These are phyloP conservation scores for Hecatera dysodea DNA, from an alignment of 2,888 invertebrate species.

Conservation along the genomic window DNA sequence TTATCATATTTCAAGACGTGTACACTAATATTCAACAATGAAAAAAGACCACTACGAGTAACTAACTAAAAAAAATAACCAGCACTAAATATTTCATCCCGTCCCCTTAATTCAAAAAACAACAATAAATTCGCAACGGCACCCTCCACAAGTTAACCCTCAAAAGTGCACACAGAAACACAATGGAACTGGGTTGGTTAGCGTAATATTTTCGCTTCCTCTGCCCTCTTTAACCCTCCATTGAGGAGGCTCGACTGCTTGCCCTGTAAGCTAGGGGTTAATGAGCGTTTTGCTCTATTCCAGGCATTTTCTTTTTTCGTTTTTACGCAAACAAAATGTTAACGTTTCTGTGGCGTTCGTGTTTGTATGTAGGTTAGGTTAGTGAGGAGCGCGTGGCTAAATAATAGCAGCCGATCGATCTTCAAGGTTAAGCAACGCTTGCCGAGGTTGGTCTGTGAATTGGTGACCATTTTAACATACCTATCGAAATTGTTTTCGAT, in stretches of 20 bases:
- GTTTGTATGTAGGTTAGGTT: conserved; percentile 7
- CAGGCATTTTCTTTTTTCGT: conserved; percentile 60
- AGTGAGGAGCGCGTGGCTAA: no score
- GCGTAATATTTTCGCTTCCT: conserved; percentile 69
- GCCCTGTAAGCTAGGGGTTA: conserved; percentile 70
- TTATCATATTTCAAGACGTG: neutral
- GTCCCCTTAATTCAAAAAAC: conserved; percentile 23
- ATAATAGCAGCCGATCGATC: no score
- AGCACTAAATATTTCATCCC: conserved; percentile 4
- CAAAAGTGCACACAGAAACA: conserved; percentile 64
- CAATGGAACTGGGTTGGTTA: conserved; percentile 71
- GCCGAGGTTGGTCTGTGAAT: no score
- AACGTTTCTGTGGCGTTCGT: conserved; percentile 47
- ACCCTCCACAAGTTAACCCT: conserved; percentile 46
- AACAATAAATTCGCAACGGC: conserved; percentile 32
- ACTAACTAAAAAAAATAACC: neutral
- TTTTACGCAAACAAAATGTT: conserved; percentile 66
- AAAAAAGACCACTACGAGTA: neutral
- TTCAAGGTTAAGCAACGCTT: no score
- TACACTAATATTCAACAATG: neutral
- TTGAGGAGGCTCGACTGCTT: conserved; percentile 67
- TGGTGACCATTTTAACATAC: no score
- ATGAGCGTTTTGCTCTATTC: conserved; percentile 77
- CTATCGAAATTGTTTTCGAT: no score
- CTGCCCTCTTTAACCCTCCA: conserved; percentile 60